These are phyloP conservation scores for Drosophila imparisetae DNA, from an alignment of 2,888 invertebrate genomes.

Conservation along the genomic window DNA sequence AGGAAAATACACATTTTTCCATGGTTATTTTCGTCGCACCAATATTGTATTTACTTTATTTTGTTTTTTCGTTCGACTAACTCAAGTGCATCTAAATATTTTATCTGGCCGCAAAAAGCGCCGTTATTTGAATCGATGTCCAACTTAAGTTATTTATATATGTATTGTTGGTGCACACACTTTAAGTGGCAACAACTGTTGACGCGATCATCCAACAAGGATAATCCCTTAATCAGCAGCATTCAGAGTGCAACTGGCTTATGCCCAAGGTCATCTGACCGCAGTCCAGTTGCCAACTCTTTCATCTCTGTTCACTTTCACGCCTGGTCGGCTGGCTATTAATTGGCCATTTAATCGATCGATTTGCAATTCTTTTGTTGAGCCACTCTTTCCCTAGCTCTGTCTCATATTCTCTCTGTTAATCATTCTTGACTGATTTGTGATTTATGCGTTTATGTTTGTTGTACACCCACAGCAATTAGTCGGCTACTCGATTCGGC, in stretches of 20 bases:
- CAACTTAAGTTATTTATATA: constrained; percentile 7
- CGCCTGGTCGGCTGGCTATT: constrained; percentile 59
- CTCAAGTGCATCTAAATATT: too few relatives aligned
- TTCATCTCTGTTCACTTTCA: constrained; percentile 12
- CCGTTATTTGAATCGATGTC: constrained; percentile 12
- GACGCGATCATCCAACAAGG: constrained; percentile 35
- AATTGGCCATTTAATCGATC: constrained; percentile 77
- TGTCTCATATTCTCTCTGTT: neutral
- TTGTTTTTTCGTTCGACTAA: too few relatives aligned
- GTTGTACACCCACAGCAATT: constrained; percentile 68
- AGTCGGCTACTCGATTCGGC: constrained; percentile 50
- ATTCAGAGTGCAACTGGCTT: constrained; percentile 50
- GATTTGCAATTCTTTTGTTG: constrained; percentile 54
- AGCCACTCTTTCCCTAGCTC: neutral
- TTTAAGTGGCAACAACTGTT: constrained; percentile 44
- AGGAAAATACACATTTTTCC: too few relatives aligned
- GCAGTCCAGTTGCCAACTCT: constrained; percentile 7
- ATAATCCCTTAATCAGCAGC: constrained; percentile 75
- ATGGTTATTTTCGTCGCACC: too few relatives aligned
- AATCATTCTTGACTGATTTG: constrained; percentile 25
- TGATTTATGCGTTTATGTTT: constrained; percentile 65
- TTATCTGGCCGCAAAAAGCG: too few relatives aligned
- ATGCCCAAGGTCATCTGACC: constrained; percentile 66
- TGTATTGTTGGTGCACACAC: constrained; percentile 52
- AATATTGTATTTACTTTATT: too few relatives aligned